Conservation (phyloP, 2,113 vertebrate genomes). For the Pomatorhinus ruficollis region DNA sequence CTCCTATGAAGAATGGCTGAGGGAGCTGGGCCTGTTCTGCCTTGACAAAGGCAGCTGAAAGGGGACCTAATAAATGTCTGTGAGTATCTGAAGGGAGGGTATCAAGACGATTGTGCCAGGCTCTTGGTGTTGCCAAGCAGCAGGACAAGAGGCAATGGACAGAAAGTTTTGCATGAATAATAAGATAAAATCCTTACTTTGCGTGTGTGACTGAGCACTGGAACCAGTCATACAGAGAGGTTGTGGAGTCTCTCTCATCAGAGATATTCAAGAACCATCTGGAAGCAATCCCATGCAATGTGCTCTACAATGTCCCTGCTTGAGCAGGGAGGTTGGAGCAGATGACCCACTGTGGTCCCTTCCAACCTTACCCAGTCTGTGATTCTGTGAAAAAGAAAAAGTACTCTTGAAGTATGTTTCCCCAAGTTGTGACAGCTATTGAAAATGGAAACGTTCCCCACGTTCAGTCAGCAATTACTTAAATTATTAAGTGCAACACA, state of each 20-base stretch:
- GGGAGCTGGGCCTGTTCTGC: background rate
- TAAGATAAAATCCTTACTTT: background rate
- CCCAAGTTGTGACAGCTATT: background rate
- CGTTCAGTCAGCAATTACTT: background rate
- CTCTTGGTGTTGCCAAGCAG: background rate
- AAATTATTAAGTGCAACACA: background rate
- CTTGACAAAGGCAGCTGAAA: fast-evolving
- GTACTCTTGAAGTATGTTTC: background rate
- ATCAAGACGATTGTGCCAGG: background rate
- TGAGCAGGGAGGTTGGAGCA: background rate
- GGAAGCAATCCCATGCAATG: background rate
- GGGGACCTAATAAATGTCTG: too few species aligned
- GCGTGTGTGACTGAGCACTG: background rate
- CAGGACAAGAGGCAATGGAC: background rate
- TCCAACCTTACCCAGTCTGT: background rate
- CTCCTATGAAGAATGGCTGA: background rate
- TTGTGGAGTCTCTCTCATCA: background rate
- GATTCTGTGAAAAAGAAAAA: background rate
- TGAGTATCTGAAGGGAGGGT: background rate
- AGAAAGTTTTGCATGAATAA: background rate
- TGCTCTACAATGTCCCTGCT: background rate
- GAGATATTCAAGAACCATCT: background rate
- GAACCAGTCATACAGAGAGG: background rate
- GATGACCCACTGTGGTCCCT: background rate
- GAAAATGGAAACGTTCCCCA: background rate